Base-by-base conservation (phyloP, 2,113 vertebrate genomes). In the Oceanites oceanicus region DNA sequence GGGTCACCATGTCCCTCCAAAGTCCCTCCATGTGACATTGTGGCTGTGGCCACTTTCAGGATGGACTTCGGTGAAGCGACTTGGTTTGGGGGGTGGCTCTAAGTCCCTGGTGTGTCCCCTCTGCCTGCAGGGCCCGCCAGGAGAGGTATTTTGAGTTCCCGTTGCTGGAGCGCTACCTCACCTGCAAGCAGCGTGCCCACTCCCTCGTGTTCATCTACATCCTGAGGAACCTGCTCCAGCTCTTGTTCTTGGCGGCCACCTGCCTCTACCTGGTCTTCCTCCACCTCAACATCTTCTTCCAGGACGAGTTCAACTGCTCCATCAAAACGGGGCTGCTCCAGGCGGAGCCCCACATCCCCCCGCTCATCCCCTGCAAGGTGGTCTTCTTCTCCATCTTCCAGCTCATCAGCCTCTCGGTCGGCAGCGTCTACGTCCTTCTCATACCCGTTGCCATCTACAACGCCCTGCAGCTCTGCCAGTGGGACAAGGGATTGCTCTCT, bases 81-180 rank as follows among this genome's bases (percentile, higher is more conserved):
- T 36, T 2, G 2, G 34, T 53, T 38, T 38, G 5, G 3, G 49
- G 44, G 23, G 23, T 49, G 66, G 53, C 45, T 76, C 55, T 76
- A 18, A 85, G 11, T 67, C 11, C 45, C 8, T 1, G 0, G 38
- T 72, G 40, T 92, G 83, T 94, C 75, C 71, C 53, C 45, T 93
- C 16, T 75, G 30, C 11, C n/a, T 36, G 23, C 97, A 99, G 99
- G 97, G 99, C 99, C 63, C 99, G 99, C 75, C 98, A 59, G 92
- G 99, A 99, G 94, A 98, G 99, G 11, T 99, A 99, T 93, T 99
- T 99, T n/a, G 99, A 99, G 95, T 99, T 99, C 96, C 99, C 99
- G 0, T 96, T 99, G 65, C 98, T 99, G 96, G 99, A 99, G 98
- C 98, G 98, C 92, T 99, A 99, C 97, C 97, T 99, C 96, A 96